phyloP scores from a whole-genome alignment of 2,113 vertebrate species.

The Machaerirhynchus nigripectus region DNA sequence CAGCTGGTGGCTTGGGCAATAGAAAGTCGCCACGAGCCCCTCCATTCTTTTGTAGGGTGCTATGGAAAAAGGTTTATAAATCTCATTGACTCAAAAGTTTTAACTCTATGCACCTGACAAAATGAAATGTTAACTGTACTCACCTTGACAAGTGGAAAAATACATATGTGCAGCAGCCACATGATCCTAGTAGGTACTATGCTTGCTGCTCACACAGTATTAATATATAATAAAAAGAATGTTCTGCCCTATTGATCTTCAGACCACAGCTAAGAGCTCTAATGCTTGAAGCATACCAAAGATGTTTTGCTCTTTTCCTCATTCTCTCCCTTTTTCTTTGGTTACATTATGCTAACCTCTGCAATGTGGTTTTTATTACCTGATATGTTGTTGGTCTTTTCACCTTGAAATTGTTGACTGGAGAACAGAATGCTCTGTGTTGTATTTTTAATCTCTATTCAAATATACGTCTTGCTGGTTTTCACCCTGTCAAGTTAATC shows the following conservation, averaged over 20 bases:
- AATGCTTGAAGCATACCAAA: neutral
- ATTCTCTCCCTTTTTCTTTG: neutral
- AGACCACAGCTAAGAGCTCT: neutral
- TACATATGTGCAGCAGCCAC: neutral
- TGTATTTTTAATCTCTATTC: conserved; percentile 64
- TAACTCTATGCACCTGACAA: neutral
- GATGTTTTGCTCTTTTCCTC: neutral
- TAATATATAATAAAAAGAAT: conserved; percentile 33
- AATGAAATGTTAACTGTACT: neutral
- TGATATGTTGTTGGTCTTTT: conserved; percentile 12
- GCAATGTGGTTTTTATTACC: conserved; percentile 21
- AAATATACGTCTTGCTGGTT: conserved; percentile 40
- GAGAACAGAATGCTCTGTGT: conserved; percentile 33
- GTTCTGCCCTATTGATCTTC: conserved; percentile 59
- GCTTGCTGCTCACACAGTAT: neutral
- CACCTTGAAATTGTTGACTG: conserved; percentile 66
- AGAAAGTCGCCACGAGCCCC: neutral
- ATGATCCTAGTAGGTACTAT: neutral
- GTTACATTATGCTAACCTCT: conserved; percentile 47
- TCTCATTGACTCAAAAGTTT: neutral
- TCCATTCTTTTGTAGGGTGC: neutral
- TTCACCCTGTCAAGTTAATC: conserved; percentile 45
- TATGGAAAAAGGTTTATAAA: neutral
- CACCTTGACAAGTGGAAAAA: neutral
- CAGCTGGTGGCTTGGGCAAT: neutral